These are phyloP conservation scores for Pseudochromis fuscus DNA, from an alignment of 2,797 vertebrate species.

Conservation along the genomic window DNA sequence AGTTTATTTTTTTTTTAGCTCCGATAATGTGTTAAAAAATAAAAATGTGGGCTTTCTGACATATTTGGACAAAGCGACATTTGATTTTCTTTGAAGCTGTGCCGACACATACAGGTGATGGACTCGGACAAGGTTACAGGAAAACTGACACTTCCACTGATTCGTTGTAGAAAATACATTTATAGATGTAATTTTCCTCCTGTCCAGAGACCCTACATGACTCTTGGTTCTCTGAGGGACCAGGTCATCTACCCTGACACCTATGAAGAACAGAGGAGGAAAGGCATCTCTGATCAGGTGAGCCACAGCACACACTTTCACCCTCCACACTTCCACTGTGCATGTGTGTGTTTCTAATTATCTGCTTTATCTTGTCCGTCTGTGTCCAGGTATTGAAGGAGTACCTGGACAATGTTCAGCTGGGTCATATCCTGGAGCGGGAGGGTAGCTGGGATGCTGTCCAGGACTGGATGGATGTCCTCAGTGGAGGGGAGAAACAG, in stretches of 20 bases:
- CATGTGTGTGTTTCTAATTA: neutral
- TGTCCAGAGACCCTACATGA: conserved; percentile 97
- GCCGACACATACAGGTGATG: too few species aligned
- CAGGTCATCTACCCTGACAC: conserved; percentile 99
- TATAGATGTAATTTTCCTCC: too few species aligned
- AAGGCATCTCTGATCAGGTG: conserved; percentile 94
- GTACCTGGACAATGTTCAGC: conserved; percentile 95
- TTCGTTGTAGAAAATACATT: too few species aligned
- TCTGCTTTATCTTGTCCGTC: neutral
- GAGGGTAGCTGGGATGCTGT: conserved; percentile 95
- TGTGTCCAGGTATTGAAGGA: conserved; percentile 92
- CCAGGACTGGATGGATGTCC: conserved; percentile 99
- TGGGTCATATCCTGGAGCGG: conserved; percentile 94
- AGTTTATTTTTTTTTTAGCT: too few species aligned
- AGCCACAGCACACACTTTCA: neutral
- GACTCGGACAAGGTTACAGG: too few species aligned
- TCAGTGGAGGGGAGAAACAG: conserved; percentile 98
- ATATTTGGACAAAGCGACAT: too few species aligned
- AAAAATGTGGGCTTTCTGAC: too few species aligned
- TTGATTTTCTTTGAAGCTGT: too few species aligned
- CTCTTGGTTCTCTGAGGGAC: conserved; percentile 94
- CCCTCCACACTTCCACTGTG: neutral
- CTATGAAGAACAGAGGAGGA: conserved; percentile 90
- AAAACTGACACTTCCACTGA: too few species aligned
- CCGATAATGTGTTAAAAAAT: too few species aligned